phyloP scores from a whole-genome alignment of 2,888 invertebrate species.

The Odontocerum albicorne region DNA sequence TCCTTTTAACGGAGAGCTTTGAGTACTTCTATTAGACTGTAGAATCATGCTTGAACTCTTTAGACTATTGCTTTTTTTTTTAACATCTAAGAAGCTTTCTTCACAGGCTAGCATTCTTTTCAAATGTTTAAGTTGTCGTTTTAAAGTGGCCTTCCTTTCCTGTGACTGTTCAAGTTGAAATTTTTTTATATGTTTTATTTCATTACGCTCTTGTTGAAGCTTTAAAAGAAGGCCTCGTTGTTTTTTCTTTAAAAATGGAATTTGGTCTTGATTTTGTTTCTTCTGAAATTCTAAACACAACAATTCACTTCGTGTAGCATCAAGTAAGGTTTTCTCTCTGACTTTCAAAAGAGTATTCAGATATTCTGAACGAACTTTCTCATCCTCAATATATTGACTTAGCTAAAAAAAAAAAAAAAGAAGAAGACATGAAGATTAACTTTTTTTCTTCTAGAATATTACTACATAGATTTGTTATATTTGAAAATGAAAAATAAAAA shows the following conservation, averaged over 20 bases:
- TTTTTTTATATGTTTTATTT: constrained; percentile 32
- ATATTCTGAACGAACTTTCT: constrained; percentile 30
- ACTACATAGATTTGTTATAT: too few species aligned
- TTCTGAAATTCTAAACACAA: constrained; percentile 30
- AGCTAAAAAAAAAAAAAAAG: constrained; percentile 31
- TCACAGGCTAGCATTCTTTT: constrained; percentile 26
- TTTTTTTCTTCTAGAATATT: too few species aligned
- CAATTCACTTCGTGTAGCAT: constrained; percentile 28
- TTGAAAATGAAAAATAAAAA: too few species aligned
- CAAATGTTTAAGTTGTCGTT: constrained; percentile 30
- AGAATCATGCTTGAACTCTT: constrained; percentile 18
- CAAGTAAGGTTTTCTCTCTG: constrained; percentile 29
- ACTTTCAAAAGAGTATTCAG: constrained; percentile 27
- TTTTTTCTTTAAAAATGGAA: constrained; percentile 31
- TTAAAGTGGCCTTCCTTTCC: constrained; percentile 25
- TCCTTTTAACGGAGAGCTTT: constrained; percentile 22
- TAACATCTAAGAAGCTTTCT: constrained; percentile 6
- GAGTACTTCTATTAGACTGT: constrained; percentile 13
- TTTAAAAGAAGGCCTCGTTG: constrained; percentile 31
- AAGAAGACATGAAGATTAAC: too few species aligned
- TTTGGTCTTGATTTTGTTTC: constrained; percentile 25
- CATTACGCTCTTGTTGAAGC: constrained; percentile 32
- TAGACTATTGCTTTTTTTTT: constrained; percentile 9
- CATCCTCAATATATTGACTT: constrained; percentile 31
- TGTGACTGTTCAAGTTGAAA: constrained; percentile 32